Evolutionary conservation across 2,888 invertebrate genomes (phyloP), one percentile per base, ranked within the genome.

Genomic region (Lingula anatina): DNA sequence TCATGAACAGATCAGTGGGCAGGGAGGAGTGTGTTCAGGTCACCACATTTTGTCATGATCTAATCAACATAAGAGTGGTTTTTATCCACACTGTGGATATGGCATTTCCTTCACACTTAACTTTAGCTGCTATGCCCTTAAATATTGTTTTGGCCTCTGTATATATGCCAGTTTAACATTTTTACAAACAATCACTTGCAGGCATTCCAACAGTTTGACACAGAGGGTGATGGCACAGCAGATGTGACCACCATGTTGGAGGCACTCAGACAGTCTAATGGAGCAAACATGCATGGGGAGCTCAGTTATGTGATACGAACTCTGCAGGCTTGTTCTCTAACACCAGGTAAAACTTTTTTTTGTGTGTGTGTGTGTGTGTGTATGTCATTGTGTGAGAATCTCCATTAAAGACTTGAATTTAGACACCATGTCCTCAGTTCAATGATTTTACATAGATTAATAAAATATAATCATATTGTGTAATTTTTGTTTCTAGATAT

Each of bases 151-250:
- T n/a, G n/a, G n/a, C n/a, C n/a, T n/a, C n/a, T n/a, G n/a, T n/a
- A n/a, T n/a, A n/a, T n/a, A n/a, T n/a, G n/a, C n/a, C n/a, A n/a
- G n/a, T n/a, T n/a, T n/a, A n/a, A n/a, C n/a, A n/a, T n/a, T n/a
- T n/a, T n/a, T n/a, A n/a, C n/a, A n/a, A n/a, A 2, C 20, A 23
- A 27, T 26, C 28, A 21, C 21, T 50, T 40, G 0, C 51, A 68
- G 68, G 64, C 66, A 1, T 68, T 70, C 43, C 68, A 68, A 49
- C 65, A 66, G 54, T 74, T 74, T 65, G 75, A 74, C 57, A 66
- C 64, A 35, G 73, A 74, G 57, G 73, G 72, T 1, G 69, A 66
- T 60, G 73, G 71, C 23, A 62, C 66, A n/a, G 71, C 70, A 0
- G 73, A 75, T 45, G 64, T 70, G n/a, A 58, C 55, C 28, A 60